Conservation (phyloP, 2,888 invertebrate species). For the Habrosyne pyritoides region DNA sequence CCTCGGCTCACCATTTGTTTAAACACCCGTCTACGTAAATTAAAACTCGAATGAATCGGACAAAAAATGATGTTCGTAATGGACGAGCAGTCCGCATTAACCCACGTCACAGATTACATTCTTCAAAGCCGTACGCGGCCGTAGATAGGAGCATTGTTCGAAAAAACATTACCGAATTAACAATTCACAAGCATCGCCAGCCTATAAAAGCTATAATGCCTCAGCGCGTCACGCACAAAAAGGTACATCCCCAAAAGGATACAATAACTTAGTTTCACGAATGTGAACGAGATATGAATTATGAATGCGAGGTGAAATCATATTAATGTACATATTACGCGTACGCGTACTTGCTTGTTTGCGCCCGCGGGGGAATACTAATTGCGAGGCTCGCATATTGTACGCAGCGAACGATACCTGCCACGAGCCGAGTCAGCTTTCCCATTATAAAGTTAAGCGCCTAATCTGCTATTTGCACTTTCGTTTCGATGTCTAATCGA, state of each 20-base stretch:
- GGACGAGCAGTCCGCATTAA: not conserved
- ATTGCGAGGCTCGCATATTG: not conserved
- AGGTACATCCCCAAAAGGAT: not conserved
- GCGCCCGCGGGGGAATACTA: not conserved
- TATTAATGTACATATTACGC: not conserved
- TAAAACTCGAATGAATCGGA: not conserved
- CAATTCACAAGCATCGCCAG: not conserved
- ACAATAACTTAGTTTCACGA: conserved; percentile 1
- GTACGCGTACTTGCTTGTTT: not conserved
- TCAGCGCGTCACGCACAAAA: not conserved
- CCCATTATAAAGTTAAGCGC: not conserved
- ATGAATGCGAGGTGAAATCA: conserved; percentile 4
- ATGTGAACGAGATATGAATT: conserved; percentile 1
- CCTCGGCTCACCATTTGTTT: not conserved
- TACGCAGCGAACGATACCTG: not conserved
- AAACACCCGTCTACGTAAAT: not conserved
- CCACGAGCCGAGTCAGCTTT: not conserved
- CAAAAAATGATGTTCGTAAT: not conserved
- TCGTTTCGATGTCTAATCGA: not conserved
- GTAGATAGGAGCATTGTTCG: not conserved
- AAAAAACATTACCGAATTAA: conserved; percentile 4
- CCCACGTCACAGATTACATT: not conserved
- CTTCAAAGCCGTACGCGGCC: not conserved
- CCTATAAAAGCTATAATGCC: not conserved
- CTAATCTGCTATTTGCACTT: not conserved